Evolutionary conservation across 53 echinoderm and acorn worm species (phyloP), one percentile per base, ranked within the genome.

Genomic region (Stichopus horrens): DNA sequence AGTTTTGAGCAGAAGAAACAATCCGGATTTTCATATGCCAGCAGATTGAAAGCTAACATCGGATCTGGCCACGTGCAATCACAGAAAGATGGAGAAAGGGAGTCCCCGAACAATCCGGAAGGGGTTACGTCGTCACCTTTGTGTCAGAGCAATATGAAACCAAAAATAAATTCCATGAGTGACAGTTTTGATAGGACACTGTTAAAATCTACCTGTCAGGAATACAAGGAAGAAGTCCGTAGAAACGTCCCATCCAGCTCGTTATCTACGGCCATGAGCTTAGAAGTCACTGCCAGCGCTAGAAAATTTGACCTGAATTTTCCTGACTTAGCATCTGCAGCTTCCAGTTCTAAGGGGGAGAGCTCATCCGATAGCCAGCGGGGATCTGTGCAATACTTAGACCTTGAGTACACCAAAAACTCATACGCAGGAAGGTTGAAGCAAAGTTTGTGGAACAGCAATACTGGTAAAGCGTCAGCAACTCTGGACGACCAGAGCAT

Each of bases 381-480:
- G 21, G 51, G 51, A 55, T 54, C 74, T 87, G 87, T 87, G 87
- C 87, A 87, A 87, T 87, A 87, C 58, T 55, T 87, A 74, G 56
- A 87, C 75, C 87, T 87, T 7, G 56, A 87, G 54, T 87, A 54
- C 75, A 57, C 87, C 8, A 54, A 21, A 21, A 87, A 54, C 54
- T 57, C 87, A 1, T 87, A 87, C 54, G 87, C 87, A 20, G 75
- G 87, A 23, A 14, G 87, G 54, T 54, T 87, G 74, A 87, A 87
- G 75, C 87, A 55, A 74, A 87, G 87, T 74, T 54, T 75, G 37
- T 10, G 56, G 21, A 75, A 74, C 6, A 87, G 21, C 57, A 74
- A 74, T 87, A 66, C 63, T 58, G 65, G 8, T 21, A 9, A 52
- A 18, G 19, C 71, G 18, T n/a, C 71, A 18, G 19, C 71, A 16